Conservation (phyloP, 2,113 vertebrate genomes). For the Hemicordylus capensis region DNA sequence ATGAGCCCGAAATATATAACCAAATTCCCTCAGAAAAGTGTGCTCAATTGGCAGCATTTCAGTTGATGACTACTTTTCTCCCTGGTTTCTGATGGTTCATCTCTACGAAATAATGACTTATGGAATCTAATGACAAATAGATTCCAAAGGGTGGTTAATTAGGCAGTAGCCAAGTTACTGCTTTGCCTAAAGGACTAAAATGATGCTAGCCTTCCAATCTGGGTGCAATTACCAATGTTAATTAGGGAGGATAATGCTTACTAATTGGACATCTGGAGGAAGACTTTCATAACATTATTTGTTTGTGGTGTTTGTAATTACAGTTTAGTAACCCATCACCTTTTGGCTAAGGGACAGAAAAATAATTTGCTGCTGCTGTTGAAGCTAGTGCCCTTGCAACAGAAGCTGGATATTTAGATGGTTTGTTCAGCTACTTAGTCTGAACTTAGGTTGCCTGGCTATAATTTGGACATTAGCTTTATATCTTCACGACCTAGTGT, state of each 20-base stretch:
- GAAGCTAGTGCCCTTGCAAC: not conserved
- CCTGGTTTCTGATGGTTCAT: not conserved
- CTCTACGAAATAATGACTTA: not conserved
- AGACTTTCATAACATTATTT: conserved; percentile 15
- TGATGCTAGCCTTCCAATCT: conserved; percentile 10
- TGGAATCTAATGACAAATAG: conserved; percentile 6
- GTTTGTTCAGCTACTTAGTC: not conserved
- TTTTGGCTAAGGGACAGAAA: conserved; percentile 1
- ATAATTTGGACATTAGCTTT: not conserved
- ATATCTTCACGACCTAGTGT: not conserved
- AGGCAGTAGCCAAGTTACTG: conserved; percentile 1
- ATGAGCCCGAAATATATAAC: not conserved
- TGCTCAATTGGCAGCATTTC: not conserved
- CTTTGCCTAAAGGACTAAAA: conserved; percentile 25
- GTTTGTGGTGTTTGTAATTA: conserved; percentile 23
- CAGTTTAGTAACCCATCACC: not conserved
- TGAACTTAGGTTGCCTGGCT: not conserved
- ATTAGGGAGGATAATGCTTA: conserved; percentile 15
- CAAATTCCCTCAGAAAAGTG: not conserved
- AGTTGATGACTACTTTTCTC: not conserved
- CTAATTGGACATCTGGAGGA: conserved; percentile 26
- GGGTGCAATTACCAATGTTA: conserved; percentile 22
- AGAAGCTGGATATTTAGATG: not conserved
- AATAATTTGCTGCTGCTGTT: not conserved
- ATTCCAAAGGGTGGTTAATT: conserved; percentile 9